Percentiles rank a stretch among this genome's conserved stretches.
phyloP scores from a whole-genome alignment of 2,797 vertebrate species.

The Cynopterus sphinx region DNA sequence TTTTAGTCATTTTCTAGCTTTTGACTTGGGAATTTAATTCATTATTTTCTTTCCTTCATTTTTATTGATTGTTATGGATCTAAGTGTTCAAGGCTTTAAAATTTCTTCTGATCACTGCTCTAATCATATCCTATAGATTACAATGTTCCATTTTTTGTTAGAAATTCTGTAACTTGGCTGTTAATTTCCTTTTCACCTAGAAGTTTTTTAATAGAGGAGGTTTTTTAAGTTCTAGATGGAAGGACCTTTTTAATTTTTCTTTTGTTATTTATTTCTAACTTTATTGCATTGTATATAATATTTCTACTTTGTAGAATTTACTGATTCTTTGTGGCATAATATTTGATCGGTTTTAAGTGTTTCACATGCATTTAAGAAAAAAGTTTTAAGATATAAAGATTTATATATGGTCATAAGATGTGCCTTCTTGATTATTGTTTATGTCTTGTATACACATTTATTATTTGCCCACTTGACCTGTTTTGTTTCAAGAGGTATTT shows the following conservation, averaged over 20 bases:
- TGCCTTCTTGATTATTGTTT: constrained; percentile 2
- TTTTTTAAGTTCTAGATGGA: not conserved
- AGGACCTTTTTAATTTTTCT: not conserved
- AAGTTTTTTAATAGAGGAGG: not conserved
- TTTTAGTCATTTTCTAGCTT: not conserved
- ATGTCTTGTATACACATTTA: not conserved
- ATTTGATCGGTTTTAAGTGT: not conserved
- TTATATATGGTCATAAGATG: not conserved
- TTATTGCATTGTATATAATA: not conserved
- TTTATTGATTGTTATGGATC: not conserved
- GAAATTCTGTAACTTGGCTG: constrained; percentile 13
- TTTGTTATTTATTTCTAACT: not conserved
- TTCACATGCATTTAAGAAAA: not conserved
- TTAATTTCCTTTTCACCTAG: not conserved
- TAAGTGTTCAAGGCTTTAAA: not conserved
- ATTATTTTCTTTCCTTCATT: not conserved
- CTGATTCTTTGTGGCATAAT: not conserved
- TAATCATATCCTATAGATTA: not conserved
- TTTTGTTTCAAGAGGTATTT: not conserved
- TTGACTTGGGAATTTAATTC: not conserved
- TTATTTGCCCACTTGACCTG: not conserved
- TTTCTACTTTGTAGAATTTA: constrained; percentile 12
- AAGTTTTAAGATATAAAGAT: not conserved
- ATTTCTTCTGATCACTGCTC: not conserved
- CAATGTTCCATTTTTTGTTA: not conserved